A percentile compares a stretch with the other conserved stretches of the same genome.
Conservation (phyloP, 2,888 invertebrate species). For the Agrotis ipsilon region DNA sequence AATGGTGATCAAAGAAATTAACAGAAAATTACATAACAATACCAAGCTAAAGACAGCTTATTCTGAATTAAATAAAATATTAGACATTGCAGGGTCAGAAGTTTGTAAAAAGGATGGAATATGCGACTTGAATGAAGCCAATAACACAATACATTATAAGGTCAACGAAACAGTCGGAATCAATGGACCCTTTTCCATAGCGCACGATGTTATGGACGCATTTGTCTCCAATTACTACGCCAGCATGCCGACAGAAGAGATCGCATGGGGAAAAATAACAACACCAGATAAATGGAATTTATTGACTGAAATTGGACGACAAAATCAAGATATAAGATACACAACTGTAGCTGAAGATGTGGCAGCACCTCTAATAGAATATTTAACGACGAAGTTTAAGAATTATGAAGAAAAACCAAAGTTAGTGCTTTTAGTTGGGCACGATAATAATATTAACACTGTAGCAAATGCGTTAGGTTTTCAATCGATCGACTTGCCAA, state of each 20-base stretch:
- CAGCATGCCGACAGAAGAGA: conserved; percentile 41
- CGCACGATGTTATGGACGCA: conserved; percentile 28
- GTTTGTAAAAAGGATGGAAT: conserved; percentile 50
- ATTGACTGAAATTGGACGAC: conserved; percentile 32
- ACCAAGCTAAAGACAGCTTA: conserved; percentile 28
- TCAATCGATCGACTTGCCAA: conserved; percentile 27
- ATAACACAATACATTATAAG: conserved; percentile 24
- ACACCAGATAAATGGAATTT: conserved; percentile 42
- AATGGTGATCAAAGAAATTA: conserved; percentile 33
- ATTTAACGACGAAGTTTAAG: conserved; percentile 41
- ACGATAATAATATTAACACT: conserved; percentile 50
- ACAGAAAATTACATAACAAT: conserved; percentile 32
- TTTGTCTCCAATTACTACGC: conserved; percentile 34
- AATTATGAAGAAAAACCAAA: conserved; percentile 42
- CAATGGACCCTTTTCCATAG: conserved; percentile 30
- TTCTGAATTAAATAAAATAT: conserved; percentile 49
- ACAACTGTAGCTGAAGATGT: conserved; percentile 36
- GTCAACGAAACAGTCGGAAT: conserved; percentile 3
- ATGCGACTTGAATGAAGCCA: conserved; percentile 49
- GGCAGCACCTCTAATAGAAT: conserved; percentile 25
- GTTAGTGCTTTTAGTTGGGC: conserved; percentile 50
- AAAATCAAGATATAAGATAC: conserved; percentile 34
- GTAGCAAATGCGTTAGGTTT: conserved; percentile 40
- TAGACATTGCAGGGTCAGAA: conserved; percentile 49
- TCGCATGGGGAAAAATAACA: conserved; percentile 56